Evolutionary conservation across 1,140 invertebrate species (phyloP), one percentile per base, ranked within the genome.

Genomic region (Pachypeltis micranthus): DNA sequence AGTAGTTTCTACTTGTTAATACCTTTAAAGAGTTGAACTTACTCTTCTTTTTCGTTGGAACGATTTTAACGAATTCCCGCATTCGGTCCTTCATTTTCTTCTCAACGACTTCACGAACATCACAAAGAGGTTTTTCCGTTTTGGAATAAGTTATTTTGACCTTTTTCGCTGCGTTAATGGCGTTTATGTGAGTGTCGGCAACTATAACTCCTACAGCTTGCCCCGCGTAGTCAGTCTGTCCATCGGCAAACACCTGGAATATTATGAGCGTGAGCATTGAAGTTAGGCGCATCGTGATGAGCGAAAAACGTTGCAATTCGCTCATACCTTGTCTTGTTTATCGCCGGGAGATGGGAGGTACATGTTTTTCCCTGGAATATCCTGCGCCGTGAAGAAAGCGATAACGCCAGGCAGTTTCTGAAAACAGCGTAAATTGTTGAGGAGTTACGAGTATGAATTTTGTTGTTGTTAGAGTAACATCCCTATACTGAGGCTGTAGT

Each of bases 161-260:
- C 67, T 82, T 73, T 31, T 79, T 76, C 0, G 82, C 79, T 3
- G 86, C 87, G 27, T 79, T 74, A 0, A 83, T 72, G 0, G 86
- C 87, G 24, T 81, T 64, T 19, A 74, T 73, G 21, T 81, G 75
- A 28, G 76, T 81, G 14, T 78, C 71, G 0, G 86, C 88, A 0
- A 84, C 80, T 0, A 93, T 75, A 0, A 91, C 67, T 0, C 85
- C 90, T 14, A 89, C 66, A 0, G 86, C 81, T 69, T 91, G 87
- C 0, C 86, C 85, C 58, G 85, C 83, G 69, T 81, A 85, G 0
- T 73, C 69, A 0, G 89, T 76, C 58, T 76, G 72, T 1, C 75
- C 71, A 24, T 75, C 74, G 1, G 69, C 77, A 56, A 85, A 81
- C 24, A 79, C 65, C 74, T 80, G 72, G 2, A 68, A 44, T 66